Percentiles rank a stretch among this genome's conserved stretches.
Evolutionary conservation across 2,113 vertebrate species (phyloP).

Genomic region (Zosterops lateralis): DNA sequence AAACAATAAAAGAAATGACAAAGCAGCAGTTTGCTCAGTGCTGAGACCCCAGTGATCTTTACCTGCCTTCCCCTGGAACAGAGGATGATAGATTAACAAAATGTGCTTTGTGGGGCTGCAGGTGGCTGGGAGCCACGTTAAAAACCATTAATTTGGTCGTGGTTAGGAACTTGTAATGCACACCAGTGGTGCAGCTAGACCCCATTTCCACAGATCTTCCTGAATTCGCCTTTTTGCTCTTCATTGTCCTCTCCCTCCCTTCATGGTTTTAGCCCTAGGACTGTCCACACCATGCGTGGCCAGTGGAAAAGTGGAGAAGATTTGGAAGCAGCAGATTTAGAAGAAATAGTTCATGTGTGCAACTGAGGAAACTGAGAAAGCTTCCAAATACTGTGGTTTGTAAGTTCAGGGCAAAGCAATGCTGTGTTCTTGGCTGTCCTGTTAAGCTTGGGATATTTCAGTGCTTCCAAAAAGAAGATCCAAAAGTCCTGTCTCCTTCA

Average conservation of each 20-base stretch:
- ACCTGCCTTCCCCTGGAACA: neutral
- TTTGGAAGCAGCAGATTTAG: neutral
- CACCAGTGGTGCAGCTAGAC: neutral
- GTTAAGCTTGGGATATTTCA: neutral
- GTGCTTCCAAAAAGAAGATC: neutral
- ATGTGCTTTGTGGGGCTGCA: neutral
- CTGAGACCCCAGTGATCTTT: neutral
- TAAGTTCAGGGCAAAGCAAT: neutral
- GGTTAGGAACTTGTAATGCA: neutral
- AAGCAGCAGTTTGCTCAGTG: neutral
- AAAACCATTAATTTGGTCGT: neutral
- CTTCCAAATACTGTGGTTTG: neutral
- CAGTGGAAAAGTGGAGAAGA: neutral
- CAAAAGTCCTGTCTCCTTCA: neutral
- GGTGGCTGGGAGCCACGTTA: accelerated
- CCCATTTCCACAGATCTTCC: neutral
- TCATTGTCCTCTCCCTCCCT: neutral
- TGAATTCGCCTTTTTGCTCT: neutral
- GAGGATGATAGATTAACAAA: neutral
- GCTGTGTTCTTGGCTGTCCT: neutral
- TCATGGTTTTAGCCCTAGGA: neutral
- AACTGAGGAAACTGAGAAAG: neutral
- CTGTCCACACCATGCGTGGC: neutral
- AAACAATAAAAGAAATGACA: neutral
- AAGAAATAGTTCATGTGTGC: neutral